Evolutionary conservation across 2,888 invertebrate genomes (phyloP).

Genomic region (Cryptops parisi): DNA sequence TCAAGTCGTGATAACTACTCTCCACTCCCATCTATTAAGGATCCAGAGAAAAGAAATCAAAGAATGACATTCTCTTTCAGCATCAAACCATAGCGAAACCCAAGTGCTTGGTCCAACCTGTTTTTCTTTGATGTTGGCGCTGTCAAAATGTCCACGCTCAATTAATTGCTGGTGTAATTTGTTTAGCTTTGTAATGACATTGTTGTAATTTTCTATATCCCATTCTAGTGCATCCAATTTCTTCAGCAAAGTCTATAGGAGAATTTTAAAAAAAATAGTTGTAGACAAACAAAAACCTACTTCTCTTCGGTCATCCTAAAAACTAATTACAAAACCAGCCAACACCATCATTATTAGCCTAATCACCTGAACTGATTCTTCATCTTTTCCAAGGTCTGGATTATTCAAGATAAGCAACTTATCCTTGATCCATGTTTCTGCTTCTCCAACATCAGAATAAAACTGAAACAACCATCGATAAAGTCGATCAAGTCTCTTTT

Average conservation of each 20-base stretch:
- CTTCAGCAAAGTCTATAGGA: constrained; percentile 53
- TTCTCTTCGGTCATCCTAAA: not conserved
- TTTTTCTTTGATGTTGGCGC: constrained; percentile 51
- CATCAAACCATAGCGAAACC: too few species aligned
- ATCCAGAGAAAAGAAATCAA: too few species aligned
- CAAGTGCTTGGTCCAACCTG: too few species aligned
- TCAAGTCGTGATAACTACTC: constrained; percentile 48
- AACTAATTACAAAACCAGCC: not conserved
- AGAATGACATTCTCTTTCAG: too few species aligned
- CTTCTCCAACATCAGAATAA: constrained; percentile 76
- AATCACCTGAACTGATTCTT: constrained; percentile 59
- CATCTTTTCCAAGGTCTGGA: constrained; percentile 77
- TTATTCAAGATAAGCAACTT: constrained; percentile 59
- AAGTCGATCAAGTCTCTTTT: too few species aligned
- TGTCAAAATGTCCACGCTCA: constrained; percentile 64
- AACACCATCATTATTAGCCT: not conserved
- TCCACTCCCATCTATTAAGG: constrained; percentile 40
- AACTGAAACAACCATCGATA: constrained; percentile 52
- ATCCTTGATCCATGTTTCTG: constrained; percentile 82
- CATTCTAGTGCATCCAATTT: constrained; percentile 68
- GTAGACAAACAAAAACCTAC: too few species aligned
- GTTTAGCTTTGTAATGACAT: constrained; percentile 52
- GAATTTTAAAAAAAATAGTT: too few species aligned
- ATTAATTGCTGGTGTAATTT: constrained; percentile 50
- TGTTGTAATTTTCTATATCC: constrained; percentile 65